Conservation (phyloP, 2,888 invertebrate species). For the Trachelus iudaicus region DNA sequence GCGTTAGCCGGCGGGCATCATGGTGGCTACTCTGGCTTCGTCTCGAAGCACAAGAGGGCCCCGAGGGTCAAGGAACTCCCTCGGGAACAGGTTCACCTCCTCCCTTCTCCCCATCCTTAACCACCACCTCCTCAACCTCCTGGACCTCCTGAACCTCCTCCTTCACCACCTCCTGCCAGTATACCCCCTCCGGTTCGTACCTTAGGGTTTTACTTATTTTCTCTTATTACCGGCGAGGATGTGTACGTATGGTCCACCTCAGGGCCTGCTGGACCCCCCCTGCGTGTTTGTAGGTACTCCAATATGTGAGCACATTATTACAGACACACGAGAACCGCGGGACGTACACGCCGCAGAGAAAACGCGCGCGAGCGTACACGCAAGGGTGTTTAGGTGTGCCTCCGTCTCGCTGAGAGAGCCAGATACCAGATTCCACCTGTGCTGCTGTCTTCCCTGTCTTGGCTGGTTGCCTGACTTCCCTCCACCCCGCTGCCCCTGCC, state of each 20-base stretch:
- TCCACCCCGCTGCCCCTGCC: conserved; percentile 12
- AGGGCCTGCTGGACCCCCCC: conserved; percentile 29
- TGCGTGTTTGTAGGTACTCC: conserved; percentile 39
- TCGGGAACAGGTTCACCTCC: conserved; percentile 66
- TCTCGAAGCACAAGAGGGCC: conserved; percentile 40
- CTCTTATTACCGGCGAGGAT: conserved; percentile 55
- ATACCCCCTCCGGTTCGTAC: conserved; percentile 55
- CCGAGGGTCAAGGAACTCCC: conserved; percentile 66
- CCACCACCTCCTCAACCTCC: conserved; percentile 21
- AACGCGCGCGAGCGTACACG: conserved; percentile 33
- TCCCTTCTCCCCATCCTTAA: conserved; percentile 44
- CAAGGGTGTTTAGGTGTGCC: conserved; percentile 59
- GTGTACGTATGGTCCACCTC: conserved; percentile 27
- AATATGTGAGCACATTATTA: conserved; percentile 51
- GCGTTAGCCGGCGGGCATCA: conserved; percentile 57
- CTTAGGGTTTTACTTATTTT: conserved; percentile 58
- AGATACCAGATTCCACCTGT: conserved; percentile 64
- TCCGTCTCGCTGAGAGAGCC: conserved; percentile 43
- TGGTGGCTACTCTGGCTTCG: conserved; percentile 56
- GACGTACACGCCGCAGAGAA: background rate
- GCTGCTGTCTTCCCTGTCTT: conserved; percentile 48
- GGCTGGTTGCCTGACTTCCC: conserved; percentile 11
- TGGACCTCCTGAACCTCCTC: conserved; percentile 6
- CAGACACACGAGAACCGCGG: conserved; percentile 28
- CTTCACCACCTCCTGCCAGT: conserved; percentile 37